Conservation (phyloP, 2,113 vertebrate genomes). For the Pluvianellus socialis region DNA sequence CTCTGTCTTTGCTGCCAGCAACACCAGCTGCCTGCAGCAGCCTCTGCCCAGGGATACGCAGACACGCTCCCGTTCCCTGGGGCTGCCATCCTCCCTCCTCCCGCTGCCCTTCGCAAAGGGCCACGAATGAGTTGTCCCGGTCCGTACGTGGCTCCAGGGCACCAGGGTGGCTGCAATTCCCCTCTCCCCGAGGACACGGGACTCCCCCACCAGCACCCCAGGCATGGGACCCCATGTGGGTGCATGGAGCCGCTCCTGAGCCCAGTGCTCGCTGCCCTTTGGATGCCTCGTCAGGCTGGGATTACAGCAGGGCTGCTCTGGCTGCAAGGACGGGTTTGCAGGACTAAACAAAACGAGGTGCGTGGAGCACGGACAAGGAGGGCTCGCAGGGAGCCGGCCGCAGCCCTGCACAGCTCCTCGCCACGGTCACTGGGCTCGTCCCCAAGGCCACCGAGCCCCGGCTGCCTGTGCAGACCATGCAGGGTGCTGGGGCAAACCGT, state of each 20-base stretch:
- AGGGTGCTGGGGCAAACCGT: background rate
- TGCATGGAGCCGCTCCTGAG: background rate
- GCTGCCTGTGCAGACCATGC: background rate
- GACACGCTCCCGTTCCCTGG: background rate
- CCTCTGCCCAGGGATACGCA: background rate
- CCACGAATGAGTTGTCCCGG: accelerated
- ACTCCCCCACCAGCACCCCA: background rate
- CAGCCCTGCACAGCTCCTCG: background rate
- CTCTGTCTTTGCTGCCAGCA: background rate
- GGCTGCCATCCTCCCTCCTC: background rate
- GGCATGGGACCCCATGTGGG: accelerated
- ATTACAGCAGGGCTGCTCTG: background rate
- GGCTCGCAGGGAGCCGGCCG: background rate
- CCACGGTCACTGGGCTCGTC: accelerated
- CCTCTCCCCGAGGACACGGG: accelerated
- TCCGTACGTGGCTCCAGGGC: background rate
- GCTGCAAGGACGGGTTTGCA: background rate
- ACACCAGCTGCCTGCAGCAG: background rate
- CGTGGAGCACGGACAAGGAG: background rate
- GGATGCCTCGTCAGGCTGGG: background rate
- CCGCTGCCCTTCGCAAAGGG: background rate
- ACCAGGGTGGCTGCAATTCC: background rate
- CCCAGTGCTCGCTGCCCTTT: background rate
- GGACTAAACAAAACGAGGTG: background rate
- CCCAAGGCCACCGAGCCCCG: background rate